Base-by-base conservation (phyloP, 2,113 vertebrate genomes). In the Spheniscus mendiculus region DNA sequence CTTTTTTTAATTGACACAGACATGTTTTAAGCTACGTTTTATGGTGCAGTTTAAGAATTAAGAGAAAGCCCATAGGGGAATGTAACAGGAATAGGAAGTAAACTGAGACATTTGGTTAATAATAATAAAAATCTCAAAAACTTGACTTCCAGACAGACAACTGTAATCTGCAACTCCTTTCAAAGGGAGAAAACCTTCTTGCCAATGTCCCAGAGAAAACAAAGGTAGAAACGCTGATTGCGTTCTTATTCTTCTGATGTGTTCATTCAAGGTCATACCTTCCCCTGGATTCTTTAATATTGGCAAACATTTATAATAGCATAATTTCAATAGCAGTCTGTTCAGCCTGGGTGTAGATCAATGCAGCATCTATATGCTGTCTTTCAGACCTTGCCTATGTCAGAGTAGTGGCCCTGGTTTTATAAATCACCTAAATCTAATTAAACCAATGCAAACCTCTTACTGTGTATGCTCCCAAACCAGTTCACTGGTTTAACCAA, bases 391-490 rank as follows among this genome's bases (percentile, higher is more conserved):
- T 74, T 81, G 89, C 34, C 87, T 73, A 40, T 93, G 85, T 58
- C 95, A 91, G 71, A 90, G 49, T 45, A 95, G 89, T 42, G 61
- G 87, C 66, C 84, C 81, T 91, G 87, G 81, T 59, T 95, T 94
- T 93, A 96, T 87, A 89, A 95, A 96, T 95, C 95, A 89, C 89
- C 67, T 90, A 72, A 83, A 95, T 84, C 90, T 93, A 95, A 97
- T 97, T 97, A 90, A 97, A 89, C 56, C 89, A 95, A 88, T 71
- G 92, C 70, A 96, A 96, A 91, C 91, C 88, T 93, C 95, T 95
- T 92, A 96, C 58, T 65, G 36, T 29, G 67, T 69, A 59, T 44
- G 73, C 40, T 95, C 86, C 81, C 77, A 96, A 94, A 95, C 87
- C 83, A 91, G 83, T 84, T 96, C 92, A 83, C 84, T 67, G 56